A percentile compares a stretch with the other conserved stretches of the same genome.
These are phyloP conservation scores for Cebidichthys violaceus DNA, from an alignment of 2,113 vertebrate species.

Conservation along the genomic window DNA sequence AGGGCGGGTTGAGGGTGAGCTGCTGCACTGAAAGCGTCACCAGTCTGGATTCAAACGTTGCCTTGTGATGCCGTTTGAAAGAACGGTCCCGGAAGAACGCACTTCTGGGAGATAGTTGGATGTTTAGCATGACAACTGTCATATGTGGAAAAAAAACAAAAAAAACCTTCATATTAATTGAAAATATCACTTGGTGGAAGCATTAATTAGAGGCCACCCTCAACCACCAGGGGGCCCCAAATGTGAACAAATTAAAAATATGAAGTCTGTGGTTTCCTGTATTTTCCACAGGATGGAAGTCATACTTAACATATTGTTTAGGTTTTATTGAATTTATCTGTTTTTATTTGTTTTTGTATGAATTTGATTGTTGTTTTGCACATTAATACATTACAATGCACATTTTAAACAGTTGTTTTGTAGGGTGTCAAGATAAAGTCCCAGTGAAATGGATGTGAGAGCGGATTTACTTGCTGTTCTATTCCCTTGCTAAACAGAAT, in stretches of 20 bases:
- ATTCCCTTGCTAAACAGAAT: no score
- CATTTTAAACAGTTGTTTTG: neutral
- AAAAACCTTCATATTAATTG: neutral
- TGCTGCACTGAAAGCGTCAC: neutral
- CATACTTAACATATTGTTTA: neutral
- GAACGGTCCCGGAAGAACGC: neutral
- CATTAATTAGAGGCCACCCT: neutral
- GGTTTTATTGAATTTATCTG: neutral
- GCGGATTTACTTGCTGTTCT: no score
- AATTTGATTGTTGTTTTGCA: neutral
- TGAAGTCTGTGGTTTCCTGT: neutral
- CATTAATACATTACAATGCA: neutral
- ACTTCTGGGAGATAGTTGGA: neutral
- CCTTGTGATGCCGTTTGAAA: neutral
- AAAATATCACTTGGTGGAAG: neutral
- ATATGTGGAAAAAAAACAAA: neutral
- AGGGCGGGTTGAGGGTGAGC: neutral
- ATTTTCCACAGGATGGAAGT: neutral
- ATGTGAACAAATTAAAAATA: slow-evolving; percentile 42
- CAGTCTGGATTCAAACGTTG: neutral
- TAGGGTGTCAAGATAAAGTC: no score
- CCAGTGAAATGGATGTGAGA: no score
- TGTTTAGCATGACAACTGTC: neutral
- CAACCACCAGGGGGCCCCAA: slow-evolving; percentile 66
- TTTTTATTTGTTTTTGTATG: neutral